These are phyloP conservation scores for Sceloporus undulatus DNA, from an alignment of 2,113 vertebrate species.

Conservation along the genomic window DNA sequence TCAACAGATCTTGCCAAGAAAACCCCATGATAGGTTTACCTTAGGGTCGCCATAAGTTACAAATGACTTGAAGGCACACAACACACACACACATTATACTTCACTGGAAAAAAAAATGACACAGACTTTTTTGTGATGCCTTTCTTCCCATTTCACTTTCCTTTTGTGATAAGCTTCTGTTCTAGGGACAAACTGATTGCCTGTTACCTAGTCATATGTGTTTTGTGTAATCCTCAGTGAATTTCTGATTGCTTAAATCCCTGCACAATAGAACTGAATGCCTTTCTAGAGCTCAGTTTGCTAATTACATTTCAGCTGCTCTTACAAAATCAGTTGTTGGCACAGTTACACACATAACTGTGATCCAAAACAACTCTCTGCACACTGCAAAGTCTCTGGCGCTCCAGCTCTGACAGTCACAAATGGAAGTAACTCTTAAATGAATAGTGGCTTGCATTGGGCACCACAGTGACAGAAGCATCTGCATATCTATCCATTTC, in stretches of 20 bases:
- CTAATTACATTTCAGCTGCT: background rate
- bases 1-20: no score
- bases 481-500: no score
- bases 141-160: background rate
- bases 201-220: background rate
- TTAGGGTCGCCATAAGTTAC: no score
- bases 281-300: no score
- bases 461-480: background rate
- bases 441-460: background rate
- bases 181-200: background rate
- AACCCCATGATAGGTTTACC: no score
- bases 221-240: background rate
- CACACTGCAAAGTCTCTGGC: background rate
- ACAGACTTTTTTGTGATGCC: background rate
- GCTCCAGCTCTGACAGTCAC: background rate
- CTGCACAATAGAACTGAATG: background rate
- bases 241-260: constrained; percentile 7
- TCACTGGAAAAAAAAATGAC: no score
- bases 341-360: background rate
- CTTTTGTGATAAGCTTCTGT: background rate
- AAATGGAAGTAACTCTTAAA: constrained; percentile 7
- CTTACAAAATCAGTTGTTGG: background rate
- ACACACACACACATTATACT: no score
- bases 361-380: background rate
- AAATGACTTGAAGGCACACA: no score